phyloP scores from a whole-genome alignment of 2,888 invertebrate species.

The Apamea crenata region DNA sequence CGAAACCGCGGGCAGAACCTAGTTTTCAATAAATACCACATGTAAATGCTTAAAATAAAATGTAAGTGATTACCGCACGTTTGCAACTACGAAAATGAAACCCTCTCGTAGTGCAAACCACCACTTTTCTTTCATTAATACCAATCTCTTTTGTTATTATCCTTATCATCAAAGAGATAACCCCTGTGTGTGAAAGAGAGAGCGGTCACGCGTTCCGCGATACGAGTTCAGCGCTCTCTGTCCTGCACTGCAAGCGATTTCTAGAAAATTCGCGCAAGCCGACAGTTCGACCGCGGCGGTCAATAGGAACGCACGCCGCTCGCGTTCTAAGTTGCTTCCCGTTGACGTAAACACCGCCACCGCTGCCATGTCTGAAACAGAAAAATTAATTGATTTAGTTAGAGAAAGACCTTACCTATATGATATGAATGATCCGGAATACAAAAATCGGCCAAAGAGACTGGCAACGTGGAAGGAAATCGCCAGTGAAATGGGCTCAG shows the following conservation, averaged over 20 bases:
- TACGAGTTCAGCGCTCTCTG: constrained; percentile 49
- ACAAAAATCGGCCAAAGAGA: constrained; percentile 54
- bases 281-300: constrained; percentile 58
- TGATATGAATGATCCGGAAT: constrained; percentile 49
- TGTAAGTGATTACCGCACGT: not conserved
- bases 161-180: constrained; percentile 9
- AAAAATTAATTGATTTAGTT: constrained; percentile 46
- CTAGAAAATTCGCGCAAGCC: constrained; percentile 36
- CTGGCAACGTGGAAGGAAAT: constrained; percentile 56
- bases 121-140: not conserved
- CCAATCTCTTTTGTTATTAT: not conserved
- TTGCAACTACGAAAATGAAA: not conserved
- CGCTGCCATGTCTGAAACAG: constrained; percentile 37
- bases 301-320: constrained; percentile 44
- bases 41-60: not conserved
- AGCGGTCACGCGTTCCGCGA: constrained; percentile 55
- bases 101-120: not conserved
- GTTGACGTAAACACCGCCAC: not conserved
- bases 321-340: constrained; percentile 36
- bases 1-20: too few relatives aligned
- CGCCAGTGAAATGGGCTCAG: constrained; percentile 47
- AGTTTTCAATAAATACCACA: not conserved
- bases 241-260: constrained; percentile 16
- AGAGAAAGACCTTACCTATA: constrained; percentile 46
- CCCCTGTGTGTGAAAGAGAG: constrained; percentile 39